These are phyloP conservation scores for Chionomys nivalis DNA, from an alignment of 2,113 vertebrate species.

Conservation along the genomic window DNA sequence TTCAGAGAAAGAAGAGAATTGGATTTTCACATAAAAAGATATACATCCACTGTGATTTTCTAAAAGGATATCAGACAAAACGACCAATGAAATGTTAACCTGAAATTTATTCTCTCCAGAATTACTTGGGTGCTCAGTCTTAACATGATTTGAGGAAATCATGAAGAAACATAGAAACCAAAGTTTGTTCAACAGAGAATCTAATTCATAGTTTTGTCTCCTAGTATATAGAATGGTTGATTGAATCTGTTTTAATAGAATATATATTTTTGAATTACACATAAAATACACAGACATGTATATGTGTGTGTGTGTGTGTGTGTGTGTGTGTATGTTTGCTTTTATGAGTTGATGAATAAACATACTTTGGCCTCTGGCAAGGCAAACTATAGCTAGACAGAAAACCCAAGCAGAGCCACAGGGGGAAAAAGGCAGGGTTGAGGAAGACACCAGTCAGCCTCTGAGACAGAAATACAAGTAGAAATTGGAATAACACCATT, in stretches of 20 bases:
- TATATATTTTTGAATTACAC: too few relatives aligned
- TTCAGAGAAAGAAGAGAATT: fast-evolving
- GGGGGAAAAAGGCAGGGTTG: too few relatives aligned
- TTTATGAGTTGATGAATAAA: too few relatives aligned
- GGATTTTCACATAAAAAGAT: too few relatives aligned
- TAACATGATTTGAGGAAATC: background rate
- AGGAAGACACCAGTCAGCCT: too few relatives aligned
- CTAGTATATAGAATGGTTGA: background rate
- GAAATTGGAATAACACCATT: too few relatives aligned
- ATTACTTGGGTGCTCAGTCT: background rate
- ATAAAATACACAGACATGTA: background rate
- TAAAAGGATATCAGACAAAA: background rate
- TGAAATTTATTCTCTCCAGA: background rate
- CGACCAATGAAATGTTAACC: background rate
- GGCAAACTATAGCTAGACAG: too few relatives aligned
- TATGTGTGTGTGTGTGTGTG: too few relatives aligned
- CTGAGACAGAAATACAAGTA: too few relatives aligned
- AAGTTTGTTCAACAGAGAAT: background rate
- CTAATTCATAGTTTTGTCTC: background rate
- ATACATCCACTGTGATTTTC: fast-evolving
- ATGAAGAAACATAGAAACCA: background rate
- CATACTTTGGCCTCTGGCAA: too few relatives aligned
- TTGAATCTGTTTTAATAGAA: background rate
- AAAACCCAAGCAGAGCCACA: too few relatives aligned
- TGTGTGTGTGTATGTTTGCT: too few relatives aligned